Evolutionary conservation across 2,888 invertebrate genomes (phyloP), one percentile per base, ranked within the genome.

Genomic region (Pterostichus madidus): DNA sequence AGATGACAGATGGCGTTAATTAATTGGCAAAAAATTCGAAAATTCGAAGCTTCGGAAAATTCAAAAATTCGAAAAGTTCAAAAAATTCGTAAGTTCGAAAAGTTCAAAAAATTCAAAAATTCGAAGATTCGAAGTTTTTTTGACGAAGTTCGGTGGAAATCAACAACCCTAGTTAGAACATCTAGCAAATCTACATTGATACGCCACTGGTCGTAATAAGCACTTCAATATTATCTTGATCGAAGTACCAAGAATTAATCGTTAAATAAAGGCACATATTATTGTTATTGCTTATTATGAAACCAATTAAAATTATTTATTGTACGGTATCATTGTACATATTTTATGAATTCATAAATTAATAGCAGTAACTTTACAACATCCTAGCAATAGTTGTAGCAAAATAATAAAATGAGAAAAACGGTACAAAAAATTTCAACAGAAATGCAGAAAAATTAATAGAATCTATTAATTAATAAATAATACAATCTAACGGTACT

Each of bases 401-500:
- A 24, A 49, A 49, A 49, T 4, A 8, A 49, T 5, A 49, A 49
- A 49, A 49, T 1, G 49, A 49, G 5, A 8, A n/a, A 49, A 11
- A 11, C 49, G 49, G 13, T 11, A 5, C 2, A n/a, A 49, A 49
- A 0, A 49, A n/a, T 39, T 39, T 39, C 8, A 39, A 39, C 24
- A 39, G 6, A 39, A 49, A 8, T 49, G 49, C n/a, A 49, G 10
- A 0, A 24, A 49, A 49, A n/a, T n/a, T 49, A 10, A 49, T n/a
- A 49, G 49, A 49, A 49, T 24, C 24, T 24, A 24, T 24, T 49
- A 49, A 49, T 49, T 49, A 49, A 49, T 49, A 13, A 49, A n/a
- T 49, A 8, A 64, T 31, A n/a, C n/a, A 64, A 13, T 7, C n/a
- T 64, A 64, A 64, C 64, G 64, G 64, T 64, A 64, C 13, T 6